Conservation (phyloP, 2,113 vertebrate genomes). For the Caranx melampygus region DNA sequence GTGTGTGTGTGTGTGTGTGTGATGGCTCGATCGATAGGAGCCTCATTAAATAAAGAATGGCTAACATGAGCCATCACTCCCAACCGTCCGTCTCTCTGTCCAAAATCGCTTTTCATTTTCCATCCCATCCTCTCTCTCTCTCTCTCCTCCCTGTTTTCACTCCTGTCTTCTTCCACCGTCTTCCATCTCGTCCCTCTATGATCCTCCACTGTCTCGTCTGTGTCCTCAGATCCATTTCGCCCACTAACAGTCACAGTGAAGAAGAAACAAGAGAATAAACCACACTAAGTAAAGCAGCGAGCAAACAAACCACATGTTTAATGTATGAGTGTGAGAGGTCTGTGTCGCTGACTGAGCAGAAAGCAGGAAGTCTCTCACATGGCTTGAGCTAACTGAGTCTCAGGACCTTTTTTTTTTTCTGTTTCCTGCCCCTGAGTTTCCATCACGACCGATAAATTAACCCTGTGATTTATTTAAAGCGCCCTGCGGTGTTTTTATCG, state of each 20-base stretch:
- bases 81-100: conserved; percentile 25
- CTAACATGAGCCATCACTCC: conserved; percentile 59
- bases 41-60: conserved; percentile 65
- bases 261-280: neutral
- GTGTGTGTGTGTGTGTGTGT: conserved; percentile 1
- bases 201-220: neutral
- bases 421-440: conserved; percentile 4
- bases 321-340: conserved; percentile 29
- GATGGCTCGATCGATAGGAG: conserved; percentile 45
- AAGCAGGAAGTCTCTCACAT: conserved; percentile 28
- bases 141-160: conserved; percentile 9
- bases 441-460: neutral
- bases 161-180: neutral
- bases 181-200: neutral
- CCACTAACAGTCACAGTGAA: neutral
- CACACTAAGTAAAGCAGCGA: neutral
- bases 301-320: conserved; percentile 47
- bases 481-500: neutral
- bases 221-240: neutral
- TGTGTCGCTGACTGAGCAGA: conserved; percentile 50
- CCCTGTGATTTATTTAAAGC: conserved; percentile 13
- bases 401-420: neutral
- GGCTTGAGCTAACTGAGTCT: conserved; percentile 8
- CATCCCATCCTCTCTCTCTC: conserved; percentile 16
- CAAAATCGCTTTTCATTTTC: conserved; percentile 22